These are phyloP conservation scores for Abrostola tripartita DNA, from an alignment of 2,888 invertebrate species.

Conservation along the genomic window DNA sequence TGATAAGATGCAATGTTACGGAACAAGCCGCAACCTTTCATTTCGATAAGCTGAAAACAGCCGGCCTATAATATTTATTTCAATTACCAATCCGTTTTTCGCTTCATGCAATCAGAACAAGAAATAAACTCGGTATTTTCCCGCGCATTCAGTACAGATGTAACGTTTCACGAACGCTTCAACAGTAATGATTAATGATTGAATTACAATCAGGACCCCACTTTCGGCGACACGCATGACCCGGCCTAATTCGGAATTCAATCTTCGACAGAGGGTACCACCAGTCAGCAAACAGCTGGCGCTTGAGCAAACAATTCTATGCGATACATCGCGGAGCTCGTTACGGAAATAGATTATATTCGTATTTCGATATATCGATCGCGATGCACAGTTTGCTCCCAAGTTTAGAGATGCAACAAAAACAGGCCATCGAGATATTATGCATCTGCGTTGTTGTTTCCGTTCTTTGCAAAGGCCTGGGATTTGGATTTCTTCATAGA, in stretches of 20 bases:
- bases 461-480: background rate
- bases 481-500: too few relatives aligned
- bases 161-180: conserved; percentile 49
- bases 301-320: conserved; percentile 47
- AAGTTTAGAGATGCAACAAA: conserved; percentile 7
- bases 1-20: too few relatives aligned
- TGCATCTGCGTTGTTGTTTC: background rate
- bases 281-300: conserved; percentile 54
- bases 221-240: conserved; percentile 53
- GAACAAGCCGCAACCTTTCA: too few relatives aligned
- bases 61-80: conserved; percentile 1
- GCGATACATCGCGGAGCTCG: conserved; percentile 40
- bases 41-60: too few relatives aligned
- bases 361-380: conserved; percentile 32
- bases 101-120: conserved; percentile 34
- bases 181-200: conserved; percentile 58
- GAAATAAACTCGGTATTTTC: conserved; percentile 35
- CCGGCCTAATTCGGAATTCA: conserved; percentile 61
- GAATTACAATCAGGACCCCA: conserved; percentile 57
- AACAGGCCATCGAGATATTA: background rate
- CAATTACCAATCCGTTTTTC: conserved; percentile 18
- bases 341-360: conserved; percentile 48
- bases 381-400: conserved; percentile 13
- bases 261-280: conserved; percentile 57
- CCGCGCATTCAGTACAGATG: conserved; percentile 47